Base-by-base conservation (phyloP, 2,113 vertebrate genomes). In the Oenanthe oenanthe region DNA sequence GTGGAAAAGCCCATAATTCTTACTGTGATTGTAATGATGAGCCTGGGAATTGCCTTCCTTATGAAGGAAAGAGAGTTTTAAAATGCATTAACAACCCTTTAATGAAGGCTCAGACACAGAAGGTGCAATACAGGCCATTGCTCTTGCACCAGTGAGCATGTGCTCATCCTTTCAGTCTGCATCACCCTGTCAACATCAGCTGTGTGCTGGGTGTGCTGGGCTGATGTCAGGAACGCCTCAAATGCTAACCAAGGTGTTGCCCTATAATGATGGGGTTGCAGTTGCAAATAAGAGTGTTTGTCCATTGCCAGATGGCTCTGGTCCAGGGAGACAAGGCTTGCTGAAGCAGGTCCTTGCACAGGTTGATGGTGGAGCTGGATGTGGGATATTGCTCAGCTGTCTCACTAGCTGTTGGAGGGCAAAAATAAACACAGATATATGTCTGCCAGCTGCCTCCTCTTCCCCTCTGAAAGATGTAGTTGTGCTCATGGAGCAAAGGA, bases 391-490 rank as follows among this genome's bases (percentile, higher is more conserved):
- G 92, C 85, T 85, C 90, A 92, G 90, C 90, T 88, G 89, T 70
- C 74, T 36, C 1, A 0, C 16, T 82, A 68, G 51, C 74, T 79
- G 57, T 15, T 50, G 13, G 38, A 92, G 75, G 74, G 78, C 82
- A 95, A 93, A 94, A 94, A 85, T 90, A 94, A 91, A 70, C 48
- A 28, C 54, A 73, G 74, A 79, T 61, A 36, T 18, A 50, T 8
- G 78, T 47, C 54, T 83, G 91, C 84, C 95, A 93, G 90, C 85
- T 95, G 95, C 92, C 50, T 57, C 25, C 67, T 92, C 67, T 26
- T 54, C 50, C 58, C 62, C 85, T 77, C 29, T 24, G 75, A 70
- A 73, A 85, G 71, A 82, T 53, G 86, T 4, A 38, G 58, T 1
- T 12, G 36, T 40, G 57, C 62, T 82, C 36, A 17, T 0, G 34